Conservation (phyloP, 2,797 vertebrate genomes). For the Xenentodon cancila region DNA sequence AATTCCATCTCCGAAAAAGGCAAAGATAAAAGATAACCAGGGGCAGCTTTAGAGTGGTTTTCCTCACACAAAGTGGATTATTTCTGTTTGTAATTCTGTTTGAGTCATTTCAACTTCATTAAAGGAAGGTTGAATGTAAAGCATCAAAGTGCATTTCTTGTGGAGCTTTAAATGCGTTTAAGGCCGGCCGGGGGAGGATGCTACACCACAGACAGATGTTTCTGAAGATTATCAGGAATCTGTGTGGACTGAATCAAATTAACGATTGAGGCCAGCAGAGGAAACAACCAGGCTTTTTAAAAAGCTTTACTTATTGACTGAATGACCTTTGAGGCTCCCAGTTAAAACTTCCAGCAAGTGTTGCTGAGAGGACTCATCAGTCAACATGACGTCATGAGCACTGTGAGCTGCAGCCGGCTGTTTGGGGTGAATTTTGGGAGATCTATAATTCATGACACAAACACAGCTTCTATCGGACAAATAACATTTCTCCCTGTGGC, state of each 20-base stretch:
- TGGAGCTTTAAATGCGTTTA: slow-evolving; percentile 22
- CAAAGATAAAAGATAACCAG: slow-evolving; percentile 28
- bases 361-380: slow-evolving; percentile 51
- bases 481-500: slow-evolving; percentile 68
- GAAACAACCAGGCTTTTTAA: slow-evolving; percentile 84
- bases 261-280: slow-evolving; percentile 75
- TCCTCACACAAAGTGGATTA: slow-evolving; percentile 52
- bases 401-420: slow-evolving; percentile 16
- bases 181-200: slow-evolving; percentile 1
- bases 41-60: slow-evolving; percentile 29
- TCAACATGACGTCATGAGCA: slow-evolving; percentile 70
- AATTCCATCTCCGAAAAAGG: slow-evolving; percentile 19
- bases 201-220: slow-evolving; percentile 15
- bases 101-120: slow-evolving; percentile 36
- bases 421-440: slow-evolving; percentile 45
- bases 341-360: slow-evolving; percentile 57
- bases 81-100: slow-evolving; percentile 40
- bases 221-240: slow-evolving; percentile 21
- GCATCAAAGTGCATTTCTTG: slow-evolving; percentile 24
- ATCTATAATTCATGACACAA: slow-evolving; percentile 94
- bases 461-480: slow-evolving; percentile 86
- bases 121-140: slow-evolving; percentile 31
- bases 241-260: slow-evolving; percentile 20
- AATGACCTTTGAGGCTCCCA: slow-evolving; percentile 80
- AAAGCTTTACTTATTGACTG: slow-evolving; percentile 87